phyloP scores from a whole-genome alignment of 2,888 invertebrate genomes.

The Hemaris fuciformis region DNA sequence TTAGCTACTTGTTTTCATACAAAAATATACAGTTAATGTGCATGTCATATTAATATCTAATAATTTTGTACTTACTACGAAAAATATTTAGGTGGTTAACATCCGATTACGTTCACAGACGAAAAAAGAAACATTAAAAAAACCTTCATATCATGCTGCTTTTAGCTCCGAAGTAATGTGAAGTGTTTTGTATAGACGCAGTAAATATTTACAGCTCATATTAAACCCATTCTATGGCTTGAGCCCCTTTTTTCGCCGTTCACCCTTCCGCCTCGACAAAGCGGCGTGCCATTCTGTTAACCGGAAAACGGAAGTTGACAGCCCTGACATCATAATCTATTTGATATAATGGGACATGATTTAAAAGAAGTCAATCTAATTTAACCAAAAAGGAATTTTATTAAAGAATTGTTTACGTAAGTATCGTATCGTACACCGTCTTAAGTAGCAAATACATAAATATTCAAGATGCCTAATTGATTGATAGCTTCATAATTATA shows the following conservation, averaged over 20 bases:
- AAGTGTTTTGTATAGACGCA: background rate
- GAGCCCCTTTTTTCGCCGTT: background rate
- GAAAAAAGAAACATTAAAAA: background rate
- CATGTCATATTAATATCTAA: too few species aligned
- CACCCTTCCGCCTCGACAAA: background rate
- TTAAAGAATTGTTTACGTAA: too few species aligned
- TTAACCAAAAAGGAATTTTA: too few species aligned
- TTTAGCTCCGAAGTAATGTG: background rate
- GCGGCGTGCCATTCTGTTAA: background rate
- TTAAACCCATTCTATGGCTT: background rate
- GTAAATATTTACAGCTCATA: background rate
- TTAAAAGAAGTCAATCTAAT: background rate
- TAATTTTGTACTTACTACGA: too few species aligned
- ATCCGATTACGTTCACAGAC: background rate
- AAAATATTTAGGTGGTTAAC: too few species aligned
- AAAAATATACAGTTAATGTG: too few species aligned
- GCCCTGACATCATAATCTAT: background rate
- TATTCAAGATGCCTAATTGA: too few species aligned
- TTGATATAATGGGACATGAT: background rate
- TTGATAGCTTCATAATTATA: too few species aligned
- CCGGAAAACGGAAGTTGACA: background rate
- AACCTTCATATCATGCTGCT: background rate
- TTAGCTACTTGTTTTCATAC: too few species aligned
- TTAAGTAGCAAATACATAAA: too few species aligned
- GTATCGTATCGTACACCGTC: too few species aligned